A percentile compares a stretch with the other conserved stretches of the same genome.
These are phyloP conservation scores for Esperia sulphurella DNA, from an alignment of 2,888 invertebrate genomes.

Conservation along the genomic window DNA sequence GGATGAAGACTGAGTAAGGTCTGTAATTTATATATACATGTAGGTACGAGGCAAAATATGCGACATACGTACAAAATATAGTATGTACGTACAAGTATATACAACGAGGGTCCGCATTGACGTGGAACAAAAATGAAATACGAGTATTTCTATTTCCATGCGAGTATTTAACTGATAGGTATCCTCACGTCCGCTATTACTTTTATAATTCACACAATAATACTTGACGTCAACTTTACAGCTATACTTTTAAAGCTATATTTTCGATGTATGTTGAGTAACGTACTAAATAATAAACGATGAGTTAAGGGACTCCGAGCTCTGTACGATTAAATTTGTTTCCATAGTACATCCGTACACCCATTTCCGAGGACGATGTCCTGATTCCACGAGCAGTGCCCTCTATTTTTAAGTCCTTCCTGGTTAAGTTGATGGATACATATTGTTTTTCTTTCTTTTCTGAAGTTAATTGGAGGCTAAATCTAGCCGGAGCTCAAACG, in stretches of 20 bases:
- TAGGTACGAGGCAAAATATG: not conserved
- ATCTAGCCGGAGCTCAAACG: too few relatives aligned
- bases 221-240: too few relatives aligned
- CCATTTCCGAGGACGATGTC: constrained; percentile 23
- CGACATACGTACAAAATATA: not conserved
- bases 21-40: not conserved
- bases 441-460: too few relatives aligned
- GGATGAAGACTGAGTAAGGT: too few relatives aligned
- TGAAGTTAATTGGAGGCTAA: too few relatives aligned
- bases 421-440: not conserved
- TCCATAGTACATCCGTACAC: constrained; percentile 11
- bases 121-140: constrained; percentile 51
- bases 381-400: constrained; percentile 15
- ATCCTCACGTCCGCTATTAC: not conserved
- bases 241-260: too few relatives aligned
- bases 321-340: constrained; percentile 5
- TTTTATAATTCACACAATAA: not conserved
- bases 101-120: constrained; percentile 64
- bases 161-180: not conserved
- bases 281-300: too few relatives aligned
- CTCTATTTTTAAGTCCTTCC: constrained; percentile 8
- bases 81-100: not conserved
- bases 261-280: too few relatives aligned
- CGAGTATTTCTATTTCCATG: constrained; percentile 32
- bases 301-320: not conserved